A percentile compares a stretch with the other conserved stretches of the same genome.
Conservation (phyloP, 2,797 vertebrate species). For the Corythornis leucogaster region DNA sequence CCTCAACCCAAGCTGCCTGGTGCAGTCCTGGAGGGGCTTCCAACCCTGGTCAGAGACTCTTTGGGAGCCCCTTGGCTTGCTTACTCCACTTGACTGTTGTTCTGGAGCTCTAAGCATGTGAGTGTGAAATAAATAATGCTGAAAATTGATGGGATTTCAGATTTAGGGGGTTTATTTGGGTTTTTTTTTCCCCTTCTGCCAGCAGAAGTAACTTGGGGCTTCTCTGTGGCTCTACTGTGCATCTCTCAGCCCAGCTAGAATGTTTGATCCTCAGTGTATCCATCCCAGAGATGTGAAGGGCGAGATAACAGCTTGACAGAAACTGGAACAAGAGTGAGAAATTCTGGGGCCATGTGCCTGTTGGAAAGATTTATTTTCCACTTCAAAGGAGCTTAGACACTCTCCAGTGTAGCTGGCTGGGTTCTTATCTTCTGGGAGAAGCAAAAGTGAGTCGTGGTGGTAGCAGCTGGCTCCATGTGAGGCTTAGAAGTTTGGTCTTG, state of each 20-base stretch:
- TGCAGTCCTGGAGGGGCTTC: background rate
- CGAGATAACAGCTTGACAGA: background rate
- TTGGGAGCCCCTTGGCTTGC: background rate
- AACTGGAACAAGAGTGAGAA: constrained; percentile 24
- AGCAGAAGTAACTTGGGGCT: background rate
- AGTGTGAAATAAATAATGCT: background rate
- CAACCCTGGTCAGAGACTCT: background rate
- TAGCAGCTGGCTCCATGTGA: background rate
- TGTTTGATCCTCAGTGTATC: background rate
- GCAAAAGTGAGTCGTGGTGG: background rate
- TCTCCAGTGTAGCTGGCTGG: background rate
- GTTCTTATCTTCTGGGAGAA: background rate
- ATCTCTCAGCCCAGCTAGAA: background rate
- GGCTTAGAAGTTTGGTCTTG: background rate
- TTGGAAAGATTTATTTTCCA: background rate
- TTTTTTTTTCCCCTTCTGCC: background rate
- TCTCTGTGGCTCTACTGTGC: background rate
- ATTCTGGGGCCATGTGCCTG: background rate
- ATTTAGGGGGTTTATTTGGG: too few species aligned
- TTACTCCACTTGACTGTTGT: background rate
- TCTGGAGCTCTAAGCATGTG: background rate
- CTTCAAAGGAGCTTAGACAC: background rate
- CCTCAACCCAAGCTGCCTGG: fast-evolving
- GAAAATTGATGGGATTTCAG: background rate
- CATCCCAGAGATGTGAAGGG: background rate